Conservation (phyloP, 2,113 vertebrate genomes). For the Butorides virescens region DNA sequence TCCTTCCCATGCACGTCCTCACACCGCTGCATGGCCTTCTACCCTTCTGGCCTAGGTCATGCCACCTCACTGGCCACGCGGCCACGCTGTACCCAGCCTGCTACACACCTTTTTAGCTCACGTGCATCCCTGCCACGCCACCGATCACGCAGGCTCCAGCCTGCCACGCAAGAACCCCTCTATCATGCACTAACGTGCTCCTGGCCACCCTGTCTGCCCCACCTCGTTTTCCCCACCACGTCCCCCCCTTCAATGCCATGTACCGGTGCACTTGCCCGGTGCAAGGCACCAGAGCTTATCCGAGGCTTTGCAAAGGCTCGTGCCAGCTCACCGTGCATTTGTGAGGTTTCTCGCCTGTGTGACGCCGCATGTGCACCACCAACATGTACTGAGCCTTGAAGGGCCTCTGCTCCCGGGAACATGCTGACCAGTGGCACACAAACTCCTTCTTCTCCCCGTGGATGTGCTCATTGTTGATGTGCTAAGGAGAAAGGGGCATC, state of each 20-base stretch:
- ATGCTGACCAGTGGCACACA: conserved; percentile 96
- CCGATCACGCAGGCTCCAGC: accelerated
- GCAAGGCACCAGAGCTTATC: not conserved
- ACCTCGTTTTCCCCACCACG: not conserved
- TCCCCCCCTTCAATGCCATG: accelerated
- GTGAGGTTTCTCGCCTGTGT: conserved; percentile 98
- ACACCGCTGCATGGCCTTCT: not conserved
- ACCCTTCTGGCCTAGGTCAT: accelerated
- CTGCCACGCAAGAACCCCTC: not conserved
- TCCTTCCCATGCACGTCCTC: not conserved
- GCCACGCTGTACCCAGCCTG: not conserved
- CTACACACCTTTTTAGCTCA: not conserved
- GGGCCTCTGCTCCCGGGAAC: conserved; percentile 93
- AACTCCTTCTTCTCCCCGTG: conserved; percentile 98
- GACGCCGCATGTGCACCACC: conserved; percentile 97
- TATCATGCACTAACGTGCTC: accelerated
- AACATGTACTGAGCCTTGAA: conserved; percentile 99
- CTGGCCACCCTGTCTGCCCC: not conserved
- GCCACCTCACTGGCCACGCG: not conserved
- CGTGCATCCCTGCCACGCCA: not conserved
- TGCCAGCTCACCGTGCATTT: conserved; percentile 92
- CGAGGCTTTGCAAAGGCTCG: not conserved
- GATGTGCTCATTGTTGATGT: conserved; percentile 98
- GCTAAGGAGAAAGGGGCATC: conserved; percentile 70
- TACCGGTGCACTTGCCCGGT: not conserved